Percentiles rank a stretch among this genome's conserved stretches.
These are phyloP conservation scores for Psettodes erumei DNA, from an alignment of 2,113 vertebrate species.

Conservation along the genomic window DNA sequence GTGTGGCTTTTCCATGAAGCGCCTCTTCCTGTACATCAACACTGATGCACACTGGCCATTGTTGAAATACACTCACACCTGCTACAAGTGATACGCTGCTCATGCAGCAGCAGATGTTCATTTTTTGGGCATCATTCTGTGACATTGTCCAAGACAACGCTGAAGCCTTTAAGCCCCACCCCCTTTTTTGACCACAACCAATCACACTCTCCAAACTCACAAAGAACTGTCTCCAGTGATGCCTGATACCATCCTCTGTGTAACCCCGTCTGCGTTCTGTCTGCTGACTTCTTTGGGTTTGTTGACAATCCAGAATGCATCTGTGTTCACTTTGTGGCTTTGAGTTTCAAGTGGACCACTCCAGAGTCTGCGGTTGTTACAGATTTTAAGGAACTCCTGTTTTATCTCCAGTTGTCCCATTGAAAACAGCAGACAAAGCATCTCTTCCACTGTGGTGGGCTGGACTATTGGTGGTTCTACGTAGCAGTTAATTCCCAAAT, in stretches of 20 bases:
- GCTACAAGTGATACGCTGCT: background rate
- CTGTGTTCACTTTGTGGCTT: slow-evolving; percentile 73
- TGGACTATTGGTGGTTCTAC: background rate
- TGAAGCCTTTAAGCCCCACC: background rate
- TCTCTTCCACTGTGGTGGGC: background rate
- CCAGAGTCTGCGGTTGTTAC: slow-evolving; percentile 45
- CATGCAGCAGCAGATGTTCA: slow-evolving; percentile 16
- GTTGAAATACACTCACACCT: slow-evolving; percentile 26
- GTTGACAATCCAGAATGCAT: slow-evolving; percentile 48
- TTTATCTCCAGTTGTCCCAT: slow-evolving; percentile 49
- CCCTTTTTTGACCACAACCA: slow-evolving; percentile 4
- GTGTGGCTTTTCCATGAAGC: background rate
- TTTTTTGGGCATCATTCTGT: background rate
- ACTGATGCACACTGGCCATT: background rate
- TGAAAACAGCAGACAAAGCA: slow-evolving; percentile 15
- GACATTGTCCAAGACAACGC: background rate
- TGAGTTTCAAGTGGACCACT: slow-evolving; percentile 49
- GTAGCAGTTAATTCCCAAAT: background rate
- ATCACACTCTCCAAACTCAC: background rate
- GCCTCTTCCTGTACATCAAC: background rate
- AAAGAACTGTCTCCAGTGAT: slow-evolving; percentile 7
- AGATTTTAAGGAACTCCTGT: slow-evolving; percentile 40
- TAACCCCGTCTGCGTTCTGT: slow-evolving; percentile 39
- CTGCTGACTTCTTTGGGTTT: slow-evolving; percentile 39
- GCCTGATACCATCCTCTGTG: slow-evolving; percentile 25